phyloP scores from a whole-genome alignment of 2,113 vertebrate genomes.

The Carassius gibelio region DNA sequence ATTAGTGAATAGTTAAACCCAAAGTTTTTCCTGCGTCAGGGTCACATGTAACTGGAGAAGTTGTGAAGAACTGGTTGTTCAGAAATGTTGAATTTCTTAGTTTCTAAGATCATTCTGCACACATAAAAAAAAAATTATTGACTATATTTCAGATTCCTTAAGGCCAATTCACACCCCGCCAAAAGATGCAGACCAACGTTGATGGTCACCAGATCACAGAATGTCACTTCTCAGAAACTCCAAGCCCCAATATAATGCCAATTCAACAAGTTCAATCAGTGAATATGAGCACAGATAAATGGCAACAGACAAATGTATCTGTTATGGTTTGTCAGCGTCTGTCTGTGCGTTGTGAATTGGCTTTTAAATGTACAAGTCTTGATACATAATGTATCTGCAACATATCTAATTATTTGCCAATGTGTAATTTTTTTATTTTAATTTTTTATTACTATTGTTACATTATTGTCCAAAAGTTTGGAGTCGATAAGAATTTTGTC shows the following conservation, averaged over 20 bases:
- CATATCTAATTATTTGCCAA: too few species aligned
- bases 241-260: neutral
- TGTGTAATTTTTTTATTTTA: too few species aligned
- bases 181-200: neutral
- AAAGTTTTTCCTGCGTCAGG: conserved; percentile 3
- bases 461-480: neutral
- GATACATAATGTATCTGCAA: too few species aligned
- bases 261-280: neutral
- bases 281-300: neutral
- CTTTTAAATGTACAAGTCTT: too few species aligned
- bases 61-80: neutral
- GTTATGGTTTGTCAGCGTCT: neutral
- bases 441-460: neutral
- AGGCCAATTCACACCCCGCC: neutral
- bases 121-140: neutral
- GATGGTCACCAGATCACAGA: neutral
- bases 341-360: neutral
- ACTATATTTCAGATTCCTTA: neutral
- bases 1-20: neutral
- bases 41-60: conserved; percentile 10
- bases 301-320: neutral
- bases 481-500: neutral
- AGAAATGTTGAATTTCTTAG: neutral
- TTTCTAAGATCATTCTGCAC: neutral
- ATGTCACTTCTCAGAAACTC: neutral